A percentile compares a stretch with the other conserved stretches of the same genome.
These are phyloP conservation scores for Phymanthus crucifer DNA, from an alignment of 92 coral and sea anemone species.

Conservation along the genomic window DNA sequence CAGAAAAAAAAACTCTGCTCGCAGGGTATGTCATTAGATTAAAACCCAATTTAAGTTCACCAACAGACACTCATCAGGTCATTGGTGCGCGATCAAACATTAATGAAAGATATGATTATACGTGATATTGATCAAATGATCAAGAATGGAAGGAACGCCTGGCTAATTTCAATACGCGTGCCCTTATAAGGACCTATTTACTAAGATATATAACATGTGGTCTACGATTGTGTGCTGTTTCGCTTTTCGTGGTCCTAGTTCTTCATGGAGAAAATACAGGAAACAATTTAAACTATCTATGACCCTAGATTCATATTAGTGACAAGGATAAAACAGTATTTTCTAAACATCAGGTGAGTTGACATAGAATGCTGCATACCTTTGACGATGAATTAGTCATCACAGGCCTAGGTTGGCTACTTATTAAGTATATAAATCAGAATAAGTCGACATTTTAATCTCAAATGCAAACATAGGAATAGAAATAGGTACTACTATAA, in stretches of 20 bases:
- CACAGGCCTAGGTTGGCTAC: too few species aligned
- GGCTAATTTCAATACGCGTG: background rate
- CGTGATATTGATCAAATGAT: background rate
- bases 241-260: conserved; percentile 12
- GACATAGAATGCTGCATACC: background rate
- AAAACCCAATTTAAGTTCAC: background rate
- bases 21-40: background rate
- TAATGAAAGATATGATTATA: background rate
- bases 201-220: conserved; percentile 2
- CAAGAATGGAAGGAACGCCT: background rate
- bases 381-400: background rate
- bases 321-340: background rate
- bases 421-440: background rate
- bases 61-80: background rate
- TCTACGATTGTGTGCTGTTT: conserved; percentile 20
- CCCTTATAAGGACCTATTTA: conserved; percentile 19
- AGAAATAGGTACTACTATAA: background rate
- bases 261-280: background rate
- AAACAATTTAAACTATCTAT: background rate
- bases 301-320: background rate
- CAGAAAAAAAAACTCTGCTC: too few species aligned
- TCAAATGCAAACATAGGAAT: background rate
- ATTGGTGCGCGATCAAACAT: background rate
- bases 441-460: background rate
- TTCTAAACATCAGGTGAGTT: background rate